These are phyloP conservation scores for Actenoides hombroni DNA, from an alignment of 2,113 vertebrate species.

Conservation along the genomic window DNA sequence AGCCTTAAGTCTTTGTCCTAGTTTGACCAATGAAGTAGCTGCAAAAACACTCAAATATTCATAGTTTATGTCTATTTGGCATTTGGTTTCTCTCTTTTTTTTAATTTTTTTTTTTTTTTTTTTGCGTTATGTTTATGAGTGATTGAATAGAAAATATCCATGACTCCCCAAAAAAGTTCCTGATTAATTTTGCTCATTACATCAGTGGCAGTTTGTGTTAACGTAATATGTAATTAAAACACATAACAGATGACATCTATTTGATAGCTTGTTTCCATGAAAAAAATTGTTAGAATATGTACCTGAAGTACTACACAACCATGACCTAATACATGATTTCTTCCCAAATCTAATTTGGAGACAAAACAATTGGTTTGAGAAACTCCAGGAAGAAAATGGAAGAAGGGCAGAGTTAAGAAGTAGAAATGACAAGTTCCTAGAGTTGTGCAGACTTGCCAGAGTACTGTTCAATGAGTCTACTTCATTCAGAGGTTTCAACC, in stretches of 20 bases:
- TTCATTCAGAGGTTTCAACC: not conserved
- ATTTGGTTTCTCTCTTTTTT: not conserved
- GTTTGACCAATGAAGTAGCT: not conserved
- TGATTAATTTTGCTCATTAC: not conserved
- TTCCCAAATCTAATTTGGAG: not conserved
- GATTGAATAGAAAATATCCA: not conserved
- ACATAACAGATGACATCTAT: not conserved
- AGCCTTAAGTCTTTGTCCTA: not conserved
- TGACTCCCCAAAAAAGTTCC: not conserved
- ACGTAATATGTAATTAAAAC: not conserved
- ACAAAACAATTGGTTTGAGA: not conserved
- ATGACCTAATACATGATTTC: not conserved
- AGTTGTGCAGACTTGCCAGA: not conserved
- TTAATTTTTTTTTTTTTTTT: rapidly evolving
- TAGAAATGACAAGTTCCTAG: not conserved
- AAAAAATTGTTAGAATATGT: not conserved
- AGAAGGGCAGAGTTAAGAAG: not conserved
- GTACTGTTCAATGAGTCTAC: not conserved
- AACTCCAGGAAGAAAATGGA: not conserved
- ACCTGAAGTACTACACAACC: not conserved
- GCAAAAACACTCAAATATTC: not conserved
- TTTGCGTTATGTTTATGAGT: not conserved
- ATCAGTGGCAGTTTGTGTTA: not conserved
- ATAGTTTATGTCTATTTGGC: not conserved
- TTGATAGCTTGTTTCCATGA: not conserved